Percentiles rank a stretch among this genome's conserved stretches.
Conservation (phyloP, 2,797 vertebrate genomes). For the Sylvia borin region DNA sequence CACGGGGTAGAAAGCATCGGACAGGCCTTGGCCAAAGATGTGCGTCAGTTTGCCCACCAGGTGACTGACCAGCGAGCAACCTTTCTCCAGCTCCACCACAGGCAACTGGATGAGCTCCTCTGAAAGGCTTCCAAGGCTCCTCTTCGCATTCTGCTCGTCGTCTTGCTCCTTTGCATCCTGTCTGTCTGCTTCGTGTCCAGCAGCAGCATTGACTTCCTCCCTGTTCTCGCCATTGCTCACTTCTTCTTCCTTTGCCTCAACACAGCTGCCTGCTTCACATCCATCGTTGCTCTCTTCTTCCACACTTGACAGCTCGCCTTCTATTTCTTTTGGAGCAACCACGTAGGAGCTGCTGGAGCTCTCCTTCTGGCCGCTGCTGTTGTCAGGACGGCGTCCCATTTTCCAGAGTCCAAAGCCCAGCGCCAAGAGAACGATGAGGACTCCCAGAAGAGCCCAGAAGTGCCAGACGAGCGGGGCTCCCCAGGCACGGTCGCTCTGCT, state of each 20-base stretch:
- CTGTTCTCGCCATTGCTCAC: too few relatives aligned
- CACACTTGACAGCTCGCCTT: too few relatives aligned
- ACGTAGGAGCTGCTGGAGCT: too few relatives aligned
- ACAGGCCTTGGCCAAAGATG: too few relatives aligned
- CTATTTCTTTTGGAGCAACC: too few relatives aligned
- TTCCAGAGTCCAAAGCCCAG: fast-evolving
- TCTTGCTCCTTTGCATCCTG: too few relatives aligned
- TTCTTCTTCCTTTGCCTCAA: not conserved
- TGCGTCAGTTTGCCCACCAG: not conserved
- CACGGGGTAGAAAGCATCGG: fast-evolving
- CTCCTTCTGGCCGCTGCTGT: not conserved
- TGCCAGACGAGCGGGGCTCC: not conserved
- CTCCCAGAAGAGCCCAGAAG: not conserved
- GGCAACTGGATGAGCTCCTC: too few relatives aligned
- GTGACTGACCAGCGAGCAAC: fast-evolving
- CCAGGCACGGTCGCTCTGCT: not conserved
- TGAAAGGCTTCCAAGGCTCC: too few relatives aligned
- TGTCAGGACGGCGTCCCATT: not conserved
- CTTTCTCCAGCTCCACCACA: not conserved
- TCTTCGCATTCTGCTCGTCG: too few relatives aligned
- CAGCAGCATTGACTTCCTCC: too few relatives aligned
- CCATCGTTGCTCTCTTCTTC: not conserved
- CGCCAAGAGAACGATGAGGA: fast-evolving
- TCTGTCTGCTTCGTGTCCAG: too few relatives aligned
- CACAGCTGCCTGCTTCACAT: too few relatives aligned